Evolutionary conservation across 2,113 vertebrate species (phyloP).

Genomic region (Benitochromis conjunctus): DNA sequence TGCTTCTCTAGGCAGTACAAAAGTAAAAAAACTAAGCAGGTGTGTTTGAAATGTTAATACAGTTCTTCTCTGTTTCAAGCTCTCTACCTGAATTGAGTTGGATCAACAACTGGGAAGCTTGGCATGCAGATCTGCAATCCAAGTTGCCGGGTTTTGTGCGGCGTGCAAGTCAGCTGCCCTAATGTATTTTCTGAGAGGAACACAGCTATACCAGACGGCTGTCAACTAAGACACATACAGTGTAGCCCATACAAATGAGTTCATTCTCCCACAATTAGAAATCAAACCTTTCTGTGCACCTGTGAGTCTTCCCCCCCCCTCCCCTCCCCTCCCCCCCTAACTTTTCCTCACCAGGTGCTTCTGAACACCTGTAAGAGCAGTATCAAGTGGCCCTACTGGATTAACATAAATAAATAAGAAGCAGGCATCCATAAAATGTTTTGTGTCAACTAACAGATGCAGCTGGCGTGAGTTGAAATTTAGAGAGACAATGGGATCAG

Average conservation of each 20-base stretch:
- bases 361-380: conserved; percentile 18
- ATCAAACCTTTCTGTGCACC: neutral
- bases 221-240: neutral
- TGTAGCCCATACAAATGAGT: neutral
- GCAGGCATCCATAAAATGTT: neutral
- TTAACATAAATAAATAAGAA: neutral
- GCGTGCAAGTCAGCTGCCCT: neutral
- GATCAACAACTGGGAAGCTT: neutral
- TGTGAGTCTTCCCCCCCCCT: neutral
- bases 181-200: neutral
- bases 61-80: neutral
- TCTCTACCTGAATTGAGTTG: neutral
- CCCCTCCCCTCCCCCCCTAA: too few relatives aligned
- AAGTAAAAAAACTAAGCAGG: neutral
- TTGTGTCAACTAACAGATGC: neutral
- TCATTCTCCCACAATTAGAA: neutral
- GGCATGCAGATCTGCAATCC: neutral
- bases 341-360: neutral
- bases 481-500: neutral
- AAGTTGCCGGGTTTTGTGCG: neutral
- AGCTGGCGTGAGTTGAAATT: neutral
- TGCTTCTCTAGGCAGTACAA: neutral
- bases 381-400: neutral
- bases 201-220: accelerated
- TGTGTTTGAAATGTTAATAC: neutral